phyloP scores from a whole-genome alignment of 2,888 invertebrate species.

The Nymphalis polychloros region DNA sequence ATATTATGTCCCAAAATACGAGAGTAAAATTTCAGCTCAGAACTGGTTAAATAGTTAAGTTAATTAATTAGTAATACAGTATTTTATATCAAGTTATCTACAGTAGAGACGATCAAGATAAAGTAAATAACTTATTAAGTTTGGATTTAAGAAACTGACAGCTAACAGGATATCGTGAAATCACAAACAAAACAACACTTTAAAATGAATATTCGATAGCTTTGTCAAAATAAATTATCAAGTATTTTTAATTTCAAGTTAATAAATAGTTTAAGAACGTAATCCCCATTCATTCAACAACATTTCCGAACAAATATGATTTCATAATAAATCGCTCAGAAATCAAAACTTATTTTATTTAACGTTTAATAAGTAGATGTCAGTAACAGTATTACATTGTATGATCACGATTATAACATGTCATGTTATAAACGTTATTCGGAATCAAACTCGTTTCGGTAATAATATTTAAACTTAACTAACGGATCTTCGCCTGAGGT shows the following conservation, averaged over 20 bases:
- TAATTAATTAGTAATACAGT: too few species aligned
- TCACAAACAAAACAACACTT: too few species aligned
- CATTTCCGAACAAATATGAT: neutral
- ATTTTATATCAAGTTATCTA: too few species aligned
- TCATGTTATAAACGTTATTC: conserved; percentile 18
- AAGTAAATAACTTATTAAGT: too few species aligned
- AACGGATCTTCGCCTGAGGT: conserved; percentile 25
- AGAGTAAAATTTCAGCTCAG: too few species aligned
- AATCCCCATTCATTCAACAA: neutral
- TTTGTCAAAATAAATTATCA: neutral
- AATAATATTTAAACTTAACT: conserved; percentile 26
- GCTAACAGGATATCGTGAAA: too few species aligned
- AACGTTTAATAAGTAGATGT: conserved; percentile 20
- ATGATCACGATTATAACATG: conserved; percentile 22
- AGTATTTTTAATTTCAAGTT: neutral
- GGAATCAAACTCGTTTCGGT: conserved; percentile 22
- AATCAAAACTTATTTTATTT: conserved; percentile 18
- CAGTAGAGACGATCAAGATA: too few species aligned
- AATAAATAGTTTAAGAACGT: neutral
- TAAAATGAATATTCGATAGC: too few species aligned
- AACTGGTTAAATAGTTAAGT: too few species aligned
- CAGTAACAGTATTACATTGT: conserved; percentile 21
- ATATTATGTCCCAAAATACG: too few species aligned
- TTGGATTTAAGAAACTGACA: too few species aligned
- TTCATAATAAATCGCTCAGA: neutral